Conservation (phyloP, 2,113 vertebrate species). For the Monopterus albus region DNA sequence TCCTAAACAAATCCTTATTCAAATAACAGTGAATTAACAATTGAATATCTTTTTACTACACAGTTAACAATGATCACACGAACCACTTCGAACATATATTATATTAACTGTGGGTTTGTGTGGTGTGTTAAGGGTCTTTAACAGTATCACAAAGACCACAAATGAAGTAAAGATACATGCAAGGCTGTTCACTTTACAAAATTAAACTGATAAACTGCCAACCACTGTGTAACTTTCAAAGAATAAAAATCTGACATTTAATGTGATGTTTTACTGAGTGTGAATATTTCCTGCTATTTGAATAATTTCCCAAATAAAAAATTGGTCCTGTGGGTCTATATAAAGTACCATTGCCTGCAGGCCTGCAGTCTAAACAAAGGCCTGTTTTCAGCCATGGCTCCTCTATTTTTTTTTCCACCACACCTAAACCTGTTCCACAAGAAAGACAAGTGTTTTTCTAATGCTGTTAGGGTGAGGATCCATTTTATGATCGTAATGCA, state of each 20-base stretch:
- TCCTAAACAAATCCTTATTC: too few species aligned
- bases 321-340: background rate
- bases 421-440: slow-evolving; percentile 75
- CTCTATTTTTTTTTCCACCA: slow-evolving; percentile 39
- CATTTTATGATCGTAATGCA: too few species aligned
- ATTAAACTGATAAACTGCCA: background rate
- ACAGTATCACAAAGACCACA: background rate
- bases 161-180: background rate
- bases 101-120: background rate
- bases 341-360: background rate
- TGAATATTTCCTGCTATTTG: background rate
- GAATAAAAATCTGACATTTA: background rate
- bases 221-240: background rate
- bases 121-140: background rate
- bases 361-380: slow-evolving; percentile 39
- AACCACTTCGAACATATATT: background rate
- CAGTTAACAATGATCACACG: background rate
- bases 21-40: too few species aligned
- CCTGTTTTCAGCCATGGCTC: background rate
- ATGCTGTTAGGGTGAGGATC: too few species aligned
- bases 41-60: too few species aligned
- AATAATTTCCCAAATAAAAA: background rate
- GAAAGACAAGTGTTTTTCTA: too few species aligned
- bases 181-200: too few species aligned
- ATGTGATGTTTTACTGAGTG: background rate